Evolutionary conservation across 2,113 vertebrate species (phyloP).

Genomic region (Corvus cornix): DNA sequence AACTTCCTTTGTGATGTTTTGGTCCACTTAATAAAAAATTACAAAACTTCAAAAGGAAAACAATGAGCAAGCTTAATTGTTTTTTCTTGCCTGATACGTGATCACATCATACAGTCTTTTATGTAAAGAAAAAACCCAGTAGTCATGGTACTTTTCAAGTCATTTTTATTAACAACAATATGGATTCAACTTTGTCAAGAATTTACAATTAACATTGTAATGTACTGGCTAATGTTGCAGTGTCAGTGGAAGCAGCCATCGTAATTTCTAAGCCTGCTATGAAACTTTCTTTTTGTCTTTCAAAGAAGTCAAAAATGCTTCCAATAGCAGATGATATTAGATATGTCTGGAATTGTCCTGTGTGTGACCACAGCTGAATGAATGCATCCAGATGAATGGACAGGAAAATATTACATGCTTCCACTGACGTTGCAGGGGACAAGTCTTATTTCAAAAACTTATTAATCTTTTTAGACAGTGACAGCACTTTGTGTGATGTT

Average conservation of each 20-base stretch:
- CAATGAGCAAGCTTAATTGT: not conserved
- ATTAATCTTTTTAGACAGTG: constrained; percentile 39
- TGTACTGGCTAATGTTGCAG: constrained; percentile 60
- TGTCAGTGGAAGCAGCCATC: constrained; percentile 59
- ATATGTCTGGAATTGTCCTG: not conserved
- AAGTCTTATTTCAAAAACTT: constrained; percentile 32
- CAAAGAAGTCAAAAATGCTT: constrained; percentile 24
- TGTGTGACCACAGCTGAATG: not conserved
- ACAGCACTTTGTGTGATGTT: constrained; percentile 40
- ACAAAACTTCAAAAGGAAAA: not conserved
- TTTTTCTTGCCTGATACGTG: not conserved
- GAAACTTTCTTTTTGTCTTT: not conserved
- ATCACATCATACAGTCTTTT: not conserved
- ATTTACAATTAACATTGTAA: constrained; percentile 68
- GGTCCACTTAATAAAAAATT: not conserved
- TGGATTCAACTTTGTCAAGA: constrained; percentile 68
- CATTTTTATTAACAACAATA: constrained; percentile 72
- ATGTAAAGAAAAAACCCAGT: not conserved
- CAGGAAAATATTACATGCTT: constrained; percentile 20
- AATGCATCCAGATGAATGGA: not conserved
- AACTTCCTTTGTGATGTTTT: not conserved
- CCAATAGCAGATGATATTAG: not conserved
- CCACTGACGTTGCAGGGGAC: constrained; percentile 49
- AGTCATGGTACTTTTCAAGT: constrained; percentile 38
- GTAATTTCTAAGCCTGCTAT: not conserved